Conservation (phyloP, 2,113 vertebrate species). For the Ellobius talpinus region DNA sequence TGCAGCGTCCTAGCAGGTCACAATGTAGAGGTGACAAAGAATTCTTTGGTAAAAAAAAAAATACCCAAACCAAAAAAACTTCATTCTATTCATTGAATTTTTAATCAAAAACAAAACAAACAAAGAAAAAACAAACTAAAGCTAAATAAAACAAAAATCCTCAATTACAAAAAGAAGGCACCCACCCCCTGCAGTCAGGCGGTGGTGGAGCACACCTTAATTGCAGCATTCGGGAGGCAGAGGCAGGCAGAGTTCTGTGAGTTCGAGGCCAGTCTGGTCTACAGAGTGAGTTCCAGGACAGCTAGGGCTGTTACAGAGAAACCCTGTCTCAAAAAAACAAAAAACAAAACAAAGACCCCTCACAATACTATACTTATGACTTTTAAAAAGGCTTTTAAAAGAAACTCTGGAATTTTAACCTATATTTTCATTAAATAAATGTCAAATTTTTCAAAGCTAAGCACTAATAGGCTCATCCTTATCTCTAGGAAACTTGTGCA, state of each 20-base stretch:
- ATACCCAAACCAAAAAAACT: not conserved
- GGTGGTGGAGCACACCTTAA: too few species aligned
- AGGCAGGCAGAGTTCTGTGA: too few species aligned
- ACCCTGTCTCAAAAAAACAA: too few species aligned
- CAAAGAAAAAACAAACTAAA: not conserved
- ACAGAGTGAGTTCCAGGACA: too few species aligned
- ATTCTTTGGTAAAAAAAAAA: constrained; percentile 18
- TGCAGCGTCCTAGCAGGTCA: not conserved
- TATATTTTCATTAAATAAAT: not conserved
- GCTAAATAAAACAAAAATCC: not conserved
- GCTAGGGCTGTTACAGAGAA: too few species aligned
- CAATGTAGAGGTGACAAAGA: not conserved
- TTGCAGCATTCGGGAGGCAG: too few species aligned
- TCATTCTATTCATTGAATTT: not conserved
- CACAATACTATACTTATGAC: not conserved
- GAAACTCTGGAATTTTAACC: constrained; percentile 27
- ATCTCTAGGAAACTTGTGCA: constrained; percentile 5
- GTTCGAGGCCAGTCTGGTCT: too few species aligned
- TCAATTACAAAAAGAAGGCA: not conserved
- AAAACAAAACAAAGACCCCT: not conserved
- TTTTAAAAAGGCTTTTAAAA: constrained; percentile 2
- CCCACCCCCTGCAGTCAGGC: too few species aligned
- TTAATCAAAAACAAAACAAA: not conserved
- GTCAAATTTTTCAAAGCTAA: constrained; percentile 9
- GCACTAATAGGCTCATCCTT: constrained; percentile 11